phyloP scores from a whole-genome alignment of 1,140 invertebrate genomes.

The Drosophila nasuta region DNA sequence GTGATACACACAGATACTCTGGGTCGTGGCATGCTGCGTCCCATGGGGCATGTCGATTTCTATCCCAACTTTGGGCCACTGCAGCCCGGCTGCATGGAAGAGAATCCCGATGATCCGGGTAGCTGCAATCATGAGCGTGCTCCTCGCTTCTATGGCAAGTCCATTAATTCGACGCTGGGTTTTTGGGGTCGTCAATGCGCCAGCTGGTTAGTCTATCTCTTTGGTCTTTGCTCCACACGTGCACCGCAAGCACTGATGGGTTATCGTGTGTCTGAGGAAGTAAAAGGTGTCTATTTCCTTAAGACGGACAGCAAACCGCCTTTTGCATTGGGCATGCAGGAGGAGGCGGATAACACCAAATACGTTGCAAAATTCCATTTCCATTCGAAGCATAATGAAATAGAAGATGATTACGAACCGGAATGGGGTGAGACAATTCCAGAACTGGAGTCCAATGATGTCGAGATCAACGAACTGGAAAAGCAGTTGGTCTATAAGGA shows the following conservation, averaged over 20 bases:
- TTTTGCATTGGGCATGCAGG: slow-evolving; percentile 85
- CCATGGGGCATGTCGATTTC: slow-evolving; percentile 88
- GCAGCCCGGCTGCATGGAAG: slow-evolving; percentile 87
- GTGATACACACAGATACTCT: slow-evolving; percentile 89
- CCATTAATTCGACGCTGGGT: slow-evolving; percentile 88
- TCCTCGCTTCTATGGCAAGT: slow-evolving; percentile 89
- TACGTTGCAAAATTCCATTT: slow-evolving; percentile 52
- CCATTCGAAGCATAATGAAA: slow-evolving; percentile 25
- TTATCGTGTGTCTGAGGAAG: slow-evolving; percentile 80
- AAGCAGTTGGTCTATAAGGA: slow-evolving; percentile 29
- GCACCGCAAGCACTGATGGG: slow-evolving; percentile 87
- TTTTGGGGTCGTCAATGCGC: slow-evolving; percentile 90
- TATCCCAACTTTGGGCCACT: slow-evolving; percentile 87
- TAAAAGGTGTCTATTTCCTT: slow-evolving; percentile 87
- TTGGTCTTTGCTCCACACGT: slow-evolving; percentile 86
- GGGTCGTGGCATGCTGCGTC: slow-evolving; percentile 85
- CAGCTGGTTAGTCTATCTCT: slow-evolving; percentile 87
- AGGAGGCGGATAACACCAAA: slow-evolving; percentile 55
- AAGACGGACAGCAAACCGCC: slow-evolving; percentile 86
- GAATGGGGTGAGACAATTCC: slow-evolving; percentile 53
- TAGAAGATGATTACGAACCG: slow-evolving; percentile 59
- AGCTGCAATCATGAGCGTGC: slow-evolving; percentile 89
- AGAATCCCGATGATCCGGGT: slow-evolving; percentile 87
- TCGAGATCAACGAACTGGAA: slow-evolving; percentile 43
- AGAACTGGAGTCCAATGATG: slow-evolving; percentile 39